A percentile compares a stretch with the other conserved stretches of the same genome.
Evolutionary conservation across 2,113 vertebrate species (phyloP).

Genomic region (Piaya cayana): DNA sequence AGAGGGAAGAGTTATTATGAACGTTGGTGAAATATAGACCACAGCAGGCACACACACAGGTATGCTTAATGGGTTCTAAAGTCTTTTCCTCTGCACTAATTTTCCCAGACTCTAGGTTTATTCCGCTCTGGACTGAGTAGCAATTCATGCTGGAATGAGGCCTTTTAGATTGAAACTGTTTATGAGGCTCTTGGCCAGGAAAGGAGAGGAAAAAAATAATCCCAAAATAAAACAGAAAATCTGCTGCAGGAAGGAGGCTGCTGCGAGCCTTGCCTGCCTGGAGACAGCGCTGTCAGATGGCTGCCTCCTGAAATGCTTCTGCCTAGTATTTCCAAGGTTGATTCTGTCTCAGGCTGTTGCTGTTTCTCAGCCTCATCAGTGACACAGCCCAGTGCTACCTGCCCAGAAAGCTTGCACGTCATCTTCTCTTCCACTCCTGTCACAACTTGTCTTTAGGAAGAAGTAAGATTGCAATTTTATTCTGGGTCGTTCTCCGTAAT

Average conservation of each 20-base stretch:
- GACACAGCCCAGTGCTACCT: not conserved
- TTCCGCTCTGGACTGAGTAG: not conserved
- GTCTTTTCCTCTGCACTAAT: not conserved
- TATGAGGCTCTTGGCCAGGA: not conserved
- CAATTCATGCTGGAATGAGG: not conserved
- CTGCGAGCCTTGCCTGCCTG: not conserved
- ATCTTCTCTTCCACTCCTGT: not conserved
- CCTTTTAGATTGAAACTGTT: not conserved
- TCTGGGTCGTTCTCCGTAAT: not conserved
- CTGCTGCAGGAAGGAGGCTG: not conserved
- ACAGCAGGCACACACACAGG: not conserved
- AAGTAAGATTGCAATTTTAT: not conserved
- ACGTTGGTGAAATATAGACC: not conserved
- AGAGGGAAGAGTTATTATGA: not conserved
- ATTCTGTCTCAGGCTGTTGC: not conserved
- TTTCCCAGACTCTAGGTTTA: not conserved
- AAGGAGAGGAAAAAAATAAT: not conserved
- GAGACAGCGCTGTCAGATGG: not conserved
- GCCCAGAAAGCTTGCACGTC: not conserved
- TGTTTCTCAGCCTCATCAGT: not conserved
- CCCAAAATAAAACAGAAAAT: not conserved
- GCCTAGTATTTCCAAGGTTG: rapidly evolving
- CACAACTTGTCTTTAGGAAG: not conserved
- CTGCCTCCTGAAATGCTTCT: not conserved
- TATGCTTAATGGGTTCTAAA: not conserved